Percentiles rank a stretch among this genome's conserved stretches.
These are phyloP conservation scores for Prorops nasuta DNA, from an alignment of 1,140 invertebrate species.

Conservation along the genomic window DNA sequence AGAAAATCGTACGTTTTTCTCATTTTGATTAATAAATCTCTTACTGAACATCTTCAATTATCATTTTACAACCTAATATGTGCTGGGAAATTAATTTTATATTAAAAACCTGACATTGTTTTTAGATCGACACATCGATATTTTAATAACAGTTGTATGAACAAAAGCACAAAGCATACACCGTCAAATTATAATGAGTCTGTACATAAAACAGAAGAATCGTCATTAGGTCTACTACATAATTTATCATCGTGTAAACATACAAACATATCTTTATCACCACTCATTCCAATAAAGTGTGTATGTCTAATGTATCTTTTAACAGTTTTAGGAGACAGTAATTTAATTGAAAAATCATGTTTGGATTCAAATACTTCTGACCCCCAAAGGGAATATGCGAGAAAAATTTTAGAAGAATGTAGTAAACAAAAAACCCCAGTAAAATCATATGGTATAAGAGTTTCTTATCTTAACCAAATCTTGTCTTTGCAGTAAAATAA, in stretches of 20 bases:
- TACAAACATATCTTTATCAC: constrained; percentile 1
- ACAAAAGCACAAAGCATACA: constrained; percentile 5
- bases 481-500: too few species aligned
- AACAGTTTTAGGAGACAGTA: constrained; percentile 20
- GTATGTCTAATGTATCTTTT: constrained; percentile 9
- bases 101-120: not conserved
- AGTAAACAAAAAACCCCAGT: constrained; percentile 11
- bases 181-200: not conserved
- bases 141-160: not conserved
- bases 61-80: not conserved
- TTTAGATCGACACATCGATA: not conserved
- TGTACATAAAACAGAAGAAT: constrained; percentile 14
- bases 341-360: constrained; percentile 13
- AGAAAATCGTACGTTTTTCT: constrained; percentile 31
- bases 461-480: constrained; percentile 22
- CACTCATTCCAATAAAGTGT: constrained; percentile 1
- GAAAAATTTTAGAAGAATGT: constrained; percentile 36
- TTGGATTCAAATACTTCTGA: constrained; percentile 15
- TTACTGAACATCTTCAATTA: constrained; percentile 1
- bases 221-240: constrained; percentile 35
- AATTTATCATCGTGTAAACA: constrained; percentile 37
- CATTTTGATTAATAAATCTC: not conserved
- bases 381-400: constrained; percentile 32
- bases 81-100: constrained; percentile 1
- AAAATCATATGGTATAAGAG: constrained; percentile 8